A percentile compares a stretch with the other conserved stretches of the same genome.
phyloP scores from a whole-genome alignment of 2,888 invertebrate species.

The Elysia crispata region DNA sequence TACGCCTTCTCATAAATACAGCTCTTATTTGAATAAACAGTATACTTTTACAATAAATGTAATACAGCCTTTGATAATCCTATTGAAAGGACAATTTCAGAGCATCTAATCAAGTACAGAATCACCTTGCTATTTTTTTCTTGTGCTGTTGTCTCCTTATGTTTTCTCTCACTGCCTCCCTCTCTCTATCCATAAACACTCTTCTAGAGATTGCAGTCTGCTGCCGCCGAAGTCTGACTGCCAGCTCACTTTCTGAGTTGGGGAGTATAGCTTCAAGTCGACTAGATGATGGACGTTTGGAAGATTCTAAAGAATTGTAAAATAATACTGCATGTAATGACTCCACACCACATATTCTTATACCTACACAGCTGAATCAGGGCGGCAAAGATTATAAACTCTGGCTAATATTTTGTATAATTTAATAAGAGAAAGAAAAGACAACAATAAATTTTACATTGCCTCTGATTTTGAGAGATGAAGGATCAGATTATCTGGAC shows the following conservation, averaged over 20 bases:
- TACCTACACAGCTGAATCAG: too few species aligned
- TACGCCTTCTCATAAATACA: too few species aligned
- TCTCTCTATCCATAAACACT: constrained; percentile 75
- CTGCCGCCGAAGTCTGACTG: constrained; percentile 64
- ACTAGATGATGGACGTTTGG: constrained; percentile 36
- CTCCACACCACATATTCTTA: too few species aligned
- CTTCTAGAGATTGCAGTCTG: constrained; percentile 70
- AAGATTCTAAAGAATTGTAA: constrained; percentile 29
- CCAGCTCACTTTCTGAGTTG: constrained; percentile 63
- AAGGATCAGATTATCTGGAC: too few species aligned
- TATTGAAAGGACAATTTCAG: too few species aligned
- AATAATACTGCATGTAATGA: constrained; percentile 17
- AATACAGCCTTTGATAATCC: too few species aligned
- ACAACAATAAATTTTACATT: not conserved
- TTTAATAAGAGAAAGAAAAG: too few species aligned
- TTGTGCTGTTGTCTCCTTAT: constrained; percentile 68
- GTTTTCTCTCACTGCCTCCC: constrained; percentile 75
- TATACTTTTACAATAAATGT: not conserved
- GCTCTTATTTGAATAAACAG: not conserved
- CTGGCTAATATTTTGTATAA: too few species aligned
- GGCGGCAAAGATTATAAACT: too few species aligned
- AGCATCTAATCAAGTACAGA: too few species aligned
- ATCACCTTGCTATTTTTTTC: constrained; percentile 66
- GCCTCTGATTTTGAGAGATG: too few species aligned
- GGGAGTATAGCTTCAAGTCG: constrained; percentile 66